Percentiles rank a stretch among this genome's conserved stretches.
Conservation (phyloP, 1,140 invertebrate species). For the Aleiodes sp. region DNA sequence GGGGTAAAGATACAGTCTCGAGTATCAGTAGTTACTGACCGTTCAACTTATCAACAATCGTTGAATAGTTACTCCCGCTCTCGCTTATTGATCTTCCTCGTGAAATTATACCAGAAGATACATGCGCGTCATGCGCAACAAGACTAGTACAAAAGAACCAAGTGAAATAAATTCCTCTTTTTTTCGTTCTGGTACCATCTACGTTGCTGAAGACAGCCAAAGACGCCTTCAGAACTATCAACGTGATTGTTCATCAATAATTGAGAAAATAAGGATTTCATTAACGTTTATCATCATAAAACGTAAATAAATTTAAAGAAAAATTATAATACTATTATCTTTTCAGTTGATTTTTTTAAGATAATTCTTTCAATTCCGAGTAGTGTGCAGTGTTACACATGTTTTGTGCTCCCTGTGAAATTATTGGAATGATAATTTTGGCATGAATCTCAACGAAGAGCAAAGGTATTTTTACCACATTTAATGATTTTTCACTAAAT, state of each 20-base stretch:
- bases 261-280: slow-evolving; percentile 2
- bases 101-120: not conserved
- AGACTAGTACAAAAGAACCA: not conserved
- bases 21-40: not conserved
- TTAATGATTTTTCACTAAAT: too few relatives aligned
- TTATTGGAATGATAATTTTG: too few relatives aligned
- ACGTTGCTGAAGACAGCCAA: not conserved
- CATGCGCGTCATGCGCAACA: slow-evolving; percentile 12
- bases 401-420: too few relatives aligned
- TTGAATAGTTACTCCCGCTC: slow-evolving; percentile 7
- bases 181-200: slow-evolving; percentile 8
- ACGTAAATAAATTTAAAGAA: too few relatives aligned
- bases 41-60: not conserved
- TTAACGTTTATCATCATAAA: not conserved
- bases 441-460: too few relatives aligned
- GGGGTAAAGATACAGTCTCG: not conserved
- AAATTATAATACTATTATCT: too few relatives aligned
- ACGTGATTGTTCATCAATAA: not conserved
- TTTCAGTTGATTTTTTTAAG: too few relatives aligned
- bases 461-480: too few relatives aligned
- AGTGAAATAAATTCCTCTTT: too few relatives aligned
- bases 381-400: too few relatives aligned
- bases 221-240: not conserved
- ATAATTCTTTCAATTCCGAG: too few relatives aligned
- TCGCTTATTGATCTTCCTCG: not conserved